A percentile compares a stretch with the other conserved stretches of the same genome.
Evolutionary conservation across 2,113 vertebrate genomes (phyloP).

Genomic region (Verasper variegatus): DNA sequence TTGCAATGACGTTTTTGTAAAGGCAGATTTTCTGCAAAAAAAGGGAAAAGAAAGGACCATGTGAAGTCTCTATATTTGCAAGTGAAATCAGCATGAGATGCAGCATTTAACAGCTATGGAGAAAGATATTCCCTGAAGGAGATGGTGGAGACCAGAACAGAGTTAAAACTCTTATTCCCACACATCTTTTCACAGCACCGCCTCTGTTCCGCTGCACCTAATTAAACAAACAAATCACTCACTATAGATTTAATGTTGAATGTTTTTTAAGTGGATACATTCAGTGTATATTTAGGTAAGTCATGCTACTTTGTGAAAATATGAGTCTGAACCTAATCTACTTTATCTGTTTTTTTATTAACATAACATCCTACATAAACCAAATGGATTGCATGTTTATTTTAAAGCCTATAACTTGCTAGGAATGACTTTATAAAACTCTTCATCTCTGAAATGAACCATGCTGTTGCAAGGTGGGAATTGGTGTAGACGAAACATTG

Average conservation of each 20-base stretch:
- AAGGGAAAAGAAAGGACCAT: too few species aligned
- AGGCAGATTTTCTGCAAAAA: too few species aligned
- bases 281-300: neutral
- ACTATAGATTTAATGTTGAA: neutral
- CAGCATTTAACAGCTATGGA: neutral
- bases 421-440: conserved; percentile 21
- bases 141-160: neutral
- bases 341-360: neutral
- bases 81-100: neutral
- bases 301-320: conserved; percentile 1
- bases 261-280: neutral
- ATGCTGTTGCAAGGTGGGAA: conserved; percentile 30
- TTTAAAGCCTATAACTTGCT: conserved; percentile 6
- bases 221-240: neutral
- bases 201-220: neutral
- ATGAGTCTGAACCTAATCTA: neutral
- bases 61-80: too few species aligned
- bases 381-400: conserved; percentile 1
- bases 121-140: neutral
- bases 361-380: neutral
- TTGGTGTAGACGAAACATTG: conserved; percentile 39
- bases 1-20: neutral
- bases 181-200: too few species aligned
- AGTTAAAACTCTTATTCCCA: neutral
- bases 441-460: conserved; percentile 27